Conservation (phyloP, 1,140 invertebrate species). For the Leptonema lineaticorne region DNA sequence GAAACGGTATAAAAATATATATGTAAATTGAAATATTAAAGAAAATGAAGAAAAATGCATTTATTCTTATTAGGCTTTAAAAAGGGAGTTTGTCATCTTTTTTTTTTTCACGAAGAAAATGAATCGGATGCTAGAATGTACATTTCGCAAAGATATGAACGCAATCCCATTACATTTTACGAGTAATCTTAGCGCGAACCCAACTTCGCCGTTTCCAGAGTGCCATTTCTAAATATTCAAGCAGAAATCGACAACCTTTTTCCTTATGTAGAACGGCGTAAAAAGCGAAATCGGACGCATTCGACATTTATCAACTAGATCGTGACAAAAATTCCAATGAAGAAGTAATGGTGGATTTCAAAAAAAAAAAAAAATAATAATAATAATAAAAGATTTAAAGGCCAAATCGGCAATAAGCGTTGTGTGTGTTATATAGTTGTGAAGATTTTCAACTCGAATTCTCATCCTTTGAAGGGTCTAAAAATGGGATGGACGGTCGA, state of each 20-base stretch:
- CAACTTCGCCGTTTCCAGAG: background rate
- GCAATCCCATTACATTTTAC: background rate
- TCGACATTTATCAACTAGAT: background rate
- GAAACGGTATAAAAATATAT: no score
- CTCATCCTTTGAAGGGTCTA: background rate
- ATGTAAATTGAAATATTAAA: no score
- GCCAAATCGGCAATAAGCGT: background rate
- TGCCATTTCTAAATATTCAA: slow-evolving; percentile 5
- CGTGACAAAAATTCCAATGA: background rate
- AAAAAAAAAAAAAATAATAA: background rate
- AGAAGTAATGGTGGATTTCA: background rate
- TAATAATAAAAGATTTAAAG: background rate
- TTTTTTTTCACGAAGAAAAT: background rate
- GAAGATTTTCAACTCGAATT: background rate
- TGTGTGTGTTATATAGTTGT: no score
- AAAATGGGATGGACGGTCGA: no score
- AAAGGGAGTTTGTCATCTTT: no score
- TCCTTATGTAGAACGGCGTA: background rate
- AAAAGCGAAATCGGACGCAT: background rate
- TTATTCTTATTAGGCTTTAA: no score
- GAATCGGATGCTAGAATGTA: slow-evolving; percentile 1
- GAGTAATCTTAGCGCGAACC: background rate
- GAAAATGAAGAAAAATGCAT: no score
- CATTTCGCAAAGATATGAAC: background rate
- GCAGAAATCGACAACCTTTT: background rate